A percentile compares a stretch with the other conserved stretches of the same genome.
Conservation (phyloP, 37 sponge, comb jelly and placozoan species). For the Spongia lamella region DNA sequence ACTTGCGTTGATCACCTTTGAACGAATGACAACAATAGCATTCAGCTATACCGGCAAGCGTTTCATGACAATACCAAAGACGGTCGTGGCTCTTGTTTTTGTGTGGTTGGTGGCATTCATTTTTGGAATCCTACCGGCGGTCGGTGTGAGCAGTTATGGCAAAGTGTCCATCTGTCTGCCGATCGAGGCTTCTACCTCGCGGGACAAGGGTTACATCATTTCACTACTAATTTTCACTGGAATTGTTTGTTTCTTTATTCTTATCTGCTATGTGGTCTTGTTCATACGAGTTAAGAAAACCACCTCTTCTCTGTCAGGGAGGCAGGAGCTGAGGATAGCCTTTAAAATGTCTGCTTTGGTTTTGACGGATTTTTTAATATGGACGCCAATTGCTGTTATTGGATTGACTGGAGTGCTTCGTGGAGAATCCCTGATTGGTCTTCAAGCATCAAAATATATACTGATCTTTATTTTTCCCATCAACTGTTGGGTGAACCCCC, state of each 20-base stretch:
- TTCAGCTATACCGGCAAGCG: constrained; percentile 1
- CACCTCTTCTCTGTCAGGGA: neutral
- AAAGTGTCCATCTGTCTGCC: constrained; percentile 62
- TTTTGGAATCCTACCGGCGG: constrained; percentile 37
- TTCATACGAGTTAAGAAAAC: constrained; percentile 28
- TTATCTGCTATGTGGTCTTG: constrained; percentile 37
- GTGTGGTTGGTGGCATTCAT: constrained; percentile 57
- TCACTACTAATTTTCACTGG: constrained; percentile 44
- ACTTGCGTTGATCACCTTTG: constrained; percentile 63
- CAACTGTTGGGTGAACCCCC: constrained; percentile 78
- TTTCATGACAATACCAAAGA: constrained; percentile 1
- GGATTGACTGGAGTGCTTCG: constrained; percentile 47
- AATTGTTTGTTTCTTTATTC: constrained; percentile 48
- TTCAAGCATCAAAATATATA: constrained; percentile 46
- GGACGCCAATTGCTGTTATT: constrained; percentile 84
- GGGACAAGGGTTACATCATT: constrained; percentile 30
- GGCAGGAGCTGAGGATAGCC: constrained; percentile 47
- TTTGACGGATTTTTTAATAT: constrained; percentile 72
- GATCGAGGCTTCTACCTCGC: constrained; percentile 12
- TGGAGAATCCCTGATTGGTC: constrained; percentile 23
- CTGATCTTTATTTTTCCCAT: constrained; percentile 81
- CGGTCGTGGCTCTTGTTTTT: constrained; percentile 23
- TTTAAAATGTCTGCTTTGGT: constrained; percentile 68
- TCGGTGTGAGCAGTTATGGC: constrained; percentile 52
- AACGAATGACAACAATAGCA: constrained; percentile 53